These are phyloP conservation scores for Thalassophryne amazonica DNA, from an alignment of 2,797 vertebrate genomes.

Conservation along the genomic window DNA sequence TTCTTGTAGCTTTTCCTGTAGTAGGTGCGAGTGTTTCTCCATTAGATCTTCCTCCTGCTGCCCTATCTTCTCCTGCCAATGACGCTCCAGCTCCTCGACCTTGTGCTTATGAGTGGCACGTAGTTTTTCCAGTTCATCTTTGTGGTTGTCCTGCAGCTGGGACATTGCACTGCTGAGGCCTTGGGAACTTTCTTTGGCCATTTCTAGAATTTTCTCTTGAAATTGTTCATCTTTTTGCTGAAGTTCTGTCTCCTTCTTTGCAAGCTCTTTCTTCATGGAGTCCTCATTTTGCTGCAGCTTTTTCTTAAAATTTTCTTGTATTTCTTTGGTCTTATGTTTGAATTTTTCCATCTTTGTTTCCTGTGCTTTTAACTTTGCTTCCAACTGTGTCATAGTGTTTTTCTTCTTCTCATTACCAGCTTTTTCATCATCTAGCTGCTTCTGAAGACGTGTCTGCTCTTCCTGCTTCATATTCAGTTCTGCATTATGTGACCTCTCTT, in stretches of 20 bases:
- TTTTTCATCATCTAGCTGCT: constrained; percentile 76
- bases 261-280: constrained; percentile 84
- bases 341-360: constrained; percentile 88
- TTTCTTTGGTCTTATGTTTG: constrained; percentile 88
- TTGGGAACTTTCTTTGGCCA: constrained; percentile 86
- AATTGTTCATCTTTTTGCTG: constrained; percentile 87
- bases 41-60: constrained; percentile 83
- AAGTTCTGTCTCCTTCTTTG: constrained; percentile 85
- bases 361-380: constrained; percentile 85
- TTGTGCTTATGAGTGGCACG: constrained; percentile 73
- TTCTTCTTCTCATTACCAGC: constrained; percentile 76
- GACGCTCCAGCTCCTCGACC: constrained; percentile 64
- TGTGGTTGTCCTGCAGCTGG: constrained; percentile 87
- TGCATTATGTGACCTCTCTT: constrained; percentile 72
- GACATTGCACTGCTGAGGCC: constrained; percentile 83
- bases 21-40: constrained; percentile 76
- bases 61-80: constrained; percentile 81
- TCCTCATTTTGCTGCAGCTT: constrained; percentile 88
- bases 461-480: constrained; percentile 71
- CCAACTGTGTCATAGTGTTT: constrained; percentile 79
- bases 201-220: constrained; percentile 86
- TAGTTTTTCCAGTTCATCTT: constrained; percentile 84
- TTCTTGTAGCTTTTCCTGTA: constrained; percentile 86
- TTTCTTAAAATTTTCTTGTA: constrained; percentile 87
- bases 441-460: constrained; percentile 73